These are phyloP conservation scores for Meghimatium bilineatum DNA, from an alignment of 2,888 invertebrate species.

Conservation along the genomic window DNA sequence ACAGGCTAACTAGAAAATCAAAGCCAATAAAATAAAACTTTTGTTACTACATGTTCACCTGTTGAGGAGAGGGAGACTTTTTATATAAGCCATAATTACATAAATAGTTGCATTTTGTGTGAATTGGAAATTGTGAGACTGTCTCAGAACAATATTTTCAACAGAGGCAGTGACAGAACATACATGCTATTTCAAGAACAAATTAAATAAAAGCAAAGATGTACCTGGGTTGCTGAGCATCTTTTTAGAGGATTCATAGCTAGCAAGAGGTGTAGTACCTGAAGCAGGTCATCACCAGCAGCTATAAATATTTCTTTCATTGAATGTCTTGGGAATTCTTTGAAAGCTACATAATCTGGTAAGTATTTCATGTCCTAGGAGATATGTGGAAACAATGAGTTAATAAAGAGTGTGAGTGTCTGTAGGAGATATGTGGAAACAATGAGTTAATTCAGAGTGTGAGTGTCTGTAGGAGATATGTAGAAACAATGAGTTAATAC, in stretches of 20 bases:
- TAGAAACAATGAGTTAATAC: not conserved
- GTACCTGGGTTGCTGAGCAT: slow-evolving; percentile 85
- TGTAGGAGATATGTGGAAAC: not conserved
- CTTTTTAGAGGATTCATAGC: slow-evolving; percentile 89
- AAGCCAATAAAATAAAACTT: no score
- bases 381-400: not conserved
- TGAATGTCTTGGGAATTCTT: slow-evolving; percentile 88
- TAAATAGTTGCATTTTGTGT: not conserved
- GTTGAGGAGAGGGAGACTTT: no score
- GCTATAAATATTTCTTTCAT: slow-evolving; percentile 96
- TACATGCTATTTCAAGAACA: no score
- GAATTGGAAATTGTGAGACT: no score
- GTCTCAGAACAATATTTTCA: no score
- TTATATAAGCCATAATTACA: no score
- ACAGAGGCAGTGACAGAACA: no score
- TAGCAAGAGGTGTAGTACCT: slow-evolving; percentile 86
- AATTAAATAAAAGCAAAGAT: not conserved
- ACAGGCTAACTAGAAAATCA: no score
- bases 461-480: not conserved
- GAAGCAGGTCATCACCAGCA: slow-evolving; percentile 92
- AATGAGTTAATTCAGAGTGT: not conserved
- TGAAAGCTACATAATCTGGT: slow-evolving; percentile 95
- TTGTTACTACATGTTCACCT: no score
- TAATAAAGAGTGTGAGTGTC: not conserved
- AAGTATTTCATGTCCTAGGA: slow-evolving; percentile 77